A percentile compares a stretch with the other conserved stretches of the same genome.
Conservation (phyloP, 2,113 vertebrate species). For the human region GRCh38 chr15:27388001-27388500, state of each 20-base stretch:
- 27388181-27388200: not conserved
- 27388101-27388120: not conserved
- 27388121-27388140: no score
- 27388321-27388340: not conserved
- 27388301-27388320: not conserved
- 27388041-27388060: fast-evolving
- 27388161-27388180: not conserved
- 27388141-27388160: no score
- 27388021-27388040: not conserved
- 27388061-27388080: fast-evolving
- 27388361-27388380: fast-evolving
- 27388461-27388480: not conserved
- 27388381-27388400: fast-evolving
- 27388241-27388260: not conserved
- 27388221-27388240: not conserved
- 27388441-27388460: not conserved
- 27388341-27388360: not conserved
- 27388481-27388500: not conserved
- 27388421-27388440: not conserved
- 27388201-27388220: not conserved
- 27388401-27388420: not conserved
- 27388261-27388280: no score
- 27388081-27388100: no score
- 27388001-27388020: not conserved
- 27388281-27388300: no score